A percentile compares a stretch with the other conserved stretches of the same genome.
phyloP scores from a whole-genome alignment of 2,888 invertebrate genomes.

The Drosophila stalkeri region DNA sequence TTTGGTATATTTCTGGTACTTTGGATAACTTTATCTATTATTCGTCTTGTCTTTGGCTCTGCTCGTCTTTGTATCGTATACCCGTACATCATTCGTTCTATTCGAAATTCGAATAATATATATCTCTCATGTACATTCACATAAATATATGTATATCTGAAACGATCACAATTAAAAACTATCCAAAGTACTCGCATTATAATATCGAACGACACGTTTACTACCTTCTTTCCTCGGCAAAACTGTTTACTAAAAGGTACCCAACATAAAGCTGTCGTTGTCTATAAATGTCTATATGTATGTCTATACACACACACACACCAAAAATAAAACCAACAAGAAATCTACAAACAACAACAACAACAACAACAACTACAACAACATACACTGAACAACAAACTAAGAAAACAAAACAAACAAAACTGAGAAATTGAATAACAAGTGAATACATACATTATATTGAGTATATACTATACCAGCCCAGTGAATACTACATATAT shows the following conservation, averaged over 20 bases:
- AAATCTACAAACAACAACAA: constrained; percentile 27
- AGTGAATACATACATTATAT: constrained; percentile 37
- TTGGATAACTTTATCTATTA: constrained; percentile 31
- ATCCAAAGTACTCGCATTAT: constrained; percentile 56
- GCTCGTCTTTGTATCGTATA: constrained; percentile 40
- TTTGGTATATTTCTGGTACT: constrained; percentile 38
- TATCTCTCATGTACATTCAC: constrained; percentile 42
- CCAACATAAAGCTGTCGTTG: constrained; percentile 60
- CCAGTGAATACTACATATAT: constrained; percentile 17
- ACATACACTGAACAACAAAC: constrained; percentile 25
- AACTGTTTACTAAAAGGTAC: constrained; percentile 83
- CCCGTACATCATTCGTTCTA: constrained; percentile 25
- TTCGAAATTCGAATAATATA: constrained; percentile 23
- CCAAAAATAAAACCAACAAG: constrained; percentile 11
- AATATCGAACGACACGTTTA: constrained; percentile 82
- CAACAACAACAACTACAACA: constrained; percentile 11
- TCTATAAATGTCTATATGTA: constrained; percentile 45
- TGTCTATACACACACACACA: constrained; percentile 30
- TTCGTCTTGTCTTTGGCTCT: constrained; percentile 16
- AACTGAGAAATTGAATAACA: constrained; percentile 27
- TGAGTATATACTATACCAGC: constrained; percentile 36
- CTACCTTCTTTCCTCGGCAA: constrained; percentile 82
- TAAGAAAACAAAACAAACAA: constrained; percentile 32
- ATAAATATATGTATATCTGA: constrained; percentile 17
- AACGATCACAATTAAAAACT: constrained; percentile 54